Conservation (phyloP, 1,140 invertebrate genomes). For the Nymphalis io region DNA sequence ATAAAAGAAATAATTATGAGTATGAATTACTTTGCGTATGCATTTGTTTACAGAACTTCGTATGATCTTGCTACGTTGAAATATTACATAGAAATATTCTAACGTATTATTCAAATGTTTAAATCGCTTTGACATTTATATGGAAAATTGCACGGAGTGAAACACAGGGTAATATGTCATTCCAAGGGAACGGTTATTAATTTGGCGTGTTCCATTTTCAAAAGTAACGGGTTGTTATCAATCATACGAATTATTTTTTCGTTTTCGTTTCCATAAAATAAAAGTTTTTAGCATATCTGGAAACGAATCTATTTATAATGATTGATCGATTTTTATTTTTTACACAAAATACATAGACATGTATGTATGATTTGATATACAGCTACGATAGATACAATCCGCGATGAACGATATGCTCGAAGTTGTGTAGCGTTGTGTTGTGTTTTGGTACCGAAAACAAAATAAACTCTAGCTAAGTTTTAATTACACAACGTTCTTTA, state of each 20-base stretch:
- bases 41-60: no score
- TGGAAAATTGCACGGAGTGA: background rate
- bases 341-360: background rate
- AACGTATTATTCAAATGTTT: background rate
- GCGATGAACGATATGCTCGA: no score
- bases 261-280: conserved; percentile 3
- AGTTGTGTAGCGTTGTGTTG: background rate
- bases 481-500: background rate
- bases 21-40: no score
- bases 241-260: conserved; percentile 18
- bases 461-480: background rate
- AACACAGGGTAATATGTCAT: conserved; percentile 13
- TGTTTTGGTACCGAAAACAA: background rate
- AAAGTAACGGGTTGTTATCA: conserved; percentile 19
- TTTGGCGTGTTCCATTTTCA: conserved; percentile 15
- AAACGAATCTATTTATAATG: conserved; percentile 2
- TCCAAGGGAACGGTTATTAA: conserved; percentile 21
- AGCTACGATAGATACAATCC: no score
- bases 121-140: conserved; percentile 2
- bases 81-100: no score
- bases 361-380: background rate
- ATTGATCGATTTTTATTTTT: background rate
- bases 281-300: background rate
- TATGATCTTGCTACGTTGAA: no score
- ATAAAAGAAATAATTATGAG: no score